These are phyloP conservation scores for Xenopus laevis DNA, from an alignment of 2,113 vertebrate species.

Conservation along the genomic window DNA sequence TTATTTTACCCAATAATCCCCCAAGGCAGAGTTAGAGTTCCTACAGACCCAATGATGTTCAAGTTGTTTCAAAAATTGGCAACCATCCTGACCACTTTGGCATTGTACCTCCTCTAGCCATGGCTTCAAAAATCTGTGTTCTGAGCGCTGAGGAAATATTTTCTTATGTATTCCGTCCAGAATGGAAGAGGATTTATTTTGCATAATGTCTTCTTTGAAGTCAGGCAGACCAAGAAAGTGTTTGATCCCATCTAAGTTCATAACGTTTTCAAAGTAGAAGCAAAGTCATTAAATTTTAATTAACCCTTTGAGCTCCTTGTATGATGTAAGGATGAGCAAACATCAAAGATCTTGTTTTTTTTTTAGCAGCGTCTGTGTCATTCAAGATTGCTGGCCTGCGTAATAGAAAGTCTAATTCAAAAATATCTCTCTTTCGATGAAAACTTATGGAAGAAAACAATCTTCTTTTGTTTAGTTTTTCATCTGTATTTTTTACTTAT, in stretches of 20 bases:
- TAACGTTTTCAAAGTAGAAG: constrained; percentile 93
- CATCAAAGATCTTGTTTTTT: constrained; percentile 78
- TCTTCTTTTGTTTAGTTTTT: too few species aligned
- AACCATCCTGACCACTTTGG: constrained; percentile 57
- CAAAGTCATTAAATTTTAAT: constrained; percentile 97
- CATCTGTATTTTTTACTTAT: too few species aligned
- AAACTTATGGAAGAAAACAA: too few species aligned
- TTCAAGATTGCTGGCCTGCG: constrained; percentile 67
- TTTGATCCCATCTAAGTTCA: constrained; percentile 94
- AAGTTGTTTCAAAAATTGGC: background rate
- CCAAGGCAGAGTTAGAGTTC: too few species aligned
- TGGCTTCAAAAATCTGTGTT: constrained; percentile 66
- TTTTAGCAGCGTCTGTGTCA: constrained; percentile 63
- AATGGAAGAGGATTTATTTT: constrained; percentile 56
- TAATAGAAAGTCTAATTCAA: constrained; percentile 63
- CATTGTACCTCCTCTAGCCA: constrained; percentile 62
- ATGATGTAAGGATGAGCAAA: constrained; percentile 86
- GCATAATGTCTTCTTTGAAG: constrained; percentile 93
- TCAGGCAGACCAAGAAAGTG: constrained; percentile 85
- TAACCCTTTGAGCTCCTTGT: constrained; percentile 92
- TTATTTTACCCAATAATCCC: too few species aligned
- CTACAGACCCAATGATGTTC: too few species aligned
- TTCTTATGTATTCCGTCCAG: constrained; percentile 75
- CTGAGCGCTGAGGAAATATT: constrained; percentile 70
- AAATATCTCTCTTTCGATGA: too few species aligned